These are phyloP conservation scores for Dolichomitus sp. DNA, from an alignment of 2,888 invertebrate species.

Conservation along the genomic window DNA sequence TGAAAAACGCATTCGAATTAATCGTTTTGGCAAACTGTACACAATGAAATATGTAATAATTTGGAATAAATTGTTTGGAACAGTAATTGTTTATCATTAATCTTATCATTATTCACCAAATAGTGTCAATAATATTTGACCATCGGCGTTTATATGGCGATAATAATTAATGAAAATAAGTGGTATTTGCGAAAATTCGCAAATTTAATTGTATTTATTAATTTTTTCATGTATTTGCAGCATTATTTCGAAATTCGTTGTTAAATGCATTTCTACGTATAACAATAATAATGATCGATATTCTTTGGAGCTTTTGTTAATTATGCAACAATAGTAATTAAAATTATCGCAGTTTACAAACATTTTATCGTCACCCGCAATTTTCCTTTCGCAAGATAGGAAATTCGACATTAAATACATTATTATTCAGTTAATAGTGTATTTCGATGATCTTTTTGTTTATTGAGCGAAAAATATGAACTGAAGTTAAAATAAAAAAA, in stretches of 20 bases:
- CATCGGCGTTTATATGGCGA: neutral
- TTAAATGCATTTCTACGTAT: neutral
- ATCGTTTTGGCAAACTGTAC: neutral
- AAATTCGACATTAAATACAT: neutral
- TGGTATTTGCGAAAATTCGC: neutral
- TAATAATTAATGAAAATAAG: neutral
- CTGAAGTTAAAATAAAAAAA: neutral
- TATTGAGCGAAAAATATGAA: neutral
- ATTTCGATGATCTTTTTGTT: neutral
- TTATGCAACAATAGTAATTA: neutral
- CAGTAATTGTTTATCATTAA: neutral
- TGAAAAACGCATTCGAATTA: neutral
- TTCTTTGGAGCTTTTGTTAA: neutral
- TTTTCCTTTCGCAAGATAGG: neutral
- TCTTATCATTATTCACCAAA: neutral
- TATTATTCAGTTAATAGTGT: neutral
- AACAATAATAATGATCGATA: neutral
- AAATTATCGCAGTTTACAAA: neutral
- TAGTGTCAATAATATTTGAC: neutral
- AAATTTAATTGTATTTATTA: neutral
- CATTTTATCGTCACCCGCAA: neutral
- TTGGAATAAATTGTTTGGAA: neutral
- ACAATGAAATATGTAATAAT: neutral
- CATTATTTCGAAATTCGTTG: neutral
- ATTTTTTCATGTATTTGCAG: neutral